Base-by-base conservation (phyloP, 2,888 invertebrate species). In the Dermolepida albohirtum region DNA sequence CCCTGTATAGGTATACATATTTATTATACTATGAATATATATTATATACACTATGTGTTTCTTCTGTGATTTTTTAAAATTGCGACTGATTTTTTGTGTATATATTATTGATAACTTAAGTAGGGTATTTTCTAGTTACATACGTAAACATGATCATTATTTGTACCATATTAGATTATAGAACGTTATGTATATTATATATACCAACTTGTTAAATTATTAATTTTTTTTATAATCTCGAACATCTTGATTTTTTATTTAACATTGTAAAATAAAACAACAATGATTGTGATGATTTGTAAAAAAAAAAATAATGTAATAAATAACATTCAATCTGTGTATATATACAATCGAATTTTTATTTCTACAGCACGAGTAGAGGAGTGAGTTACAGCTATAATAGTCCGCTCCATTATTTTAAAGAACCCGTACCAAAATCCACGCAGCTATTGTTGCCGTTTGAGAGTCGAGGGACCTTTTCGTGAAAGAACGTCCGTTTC, bases 81-180 rank as follows among this genome's bases (percentile, higher is more conserved):
- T 68, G 51, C 70, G 72, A 70, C 72, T 72, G 72, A 72, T 72
- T 71, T n/a, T 69, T 71, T 34, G 14, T 72, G 70, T 72, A 72
- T 44, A 72, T 72, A 69, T 47, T 34, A 47, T 11, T 29, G 16
- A 4, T 34, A 16, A 49, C 6, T 47, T 34, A 29, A 10, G 22
- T 47, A 62, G 14, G 59, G 29, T 12, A 27, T 62, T 47, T 43
- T 49, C 10, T 62, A 34, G 16, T 6, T 57, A 43, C 43, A 57
- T 6, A 2, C 6, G 10, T 7, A 6, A 34, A 10, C n/a, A n/a
- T 16, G 39, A 44, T 40, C 4, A 22, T 22, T 65, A 66, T 22
- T 51, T 66, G 49, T 65, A 34, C 44, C 34, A 69, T 64, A 63
- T 65, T 59, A 65, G 47, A 16, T 29, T 66, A 54, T 59, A 65